phyloP scores from a whole-genome alignment of 2,797 vertebrate genomes.

The Crenuchus spilurus region DNA sequence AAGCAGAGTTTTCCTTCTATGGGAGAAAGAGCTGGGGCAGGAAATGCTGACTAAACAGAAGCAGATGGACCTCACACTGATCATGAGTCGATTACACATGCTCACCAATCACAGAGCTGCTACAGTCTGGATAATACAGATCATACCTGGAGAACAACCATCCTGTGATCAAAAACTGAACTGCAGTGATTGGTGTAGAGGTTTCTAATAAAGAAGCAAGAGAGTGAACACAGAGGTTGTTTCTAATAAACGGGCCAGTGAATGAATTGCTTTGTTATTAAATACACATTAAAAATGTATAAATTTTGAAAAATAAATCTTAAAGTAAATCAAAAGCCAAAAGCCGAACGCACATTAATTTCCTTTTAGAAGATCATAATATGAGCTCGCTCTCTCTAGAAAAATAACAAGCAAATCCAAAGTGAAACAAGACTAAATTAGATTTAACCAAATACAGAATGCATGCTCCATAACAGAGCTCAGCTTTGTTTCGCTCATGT shows the following conservation, averaged over 20 bases:
- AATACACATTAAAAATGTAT: too few species aligned
- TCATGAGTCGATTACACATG: slow-evolving; percentile 42
- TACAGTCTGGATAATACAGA: not conserved
- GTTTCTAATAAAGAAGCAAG: not conserved
- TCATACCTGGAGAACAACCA: not conserved
- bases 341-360: too few species aligned
- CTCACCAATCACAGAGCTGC: not conserved
- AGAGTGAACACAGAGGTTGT: too few species aligned
- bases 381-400: too few species aligned
- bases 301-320: too few species aligned
- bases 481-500: not conserved
- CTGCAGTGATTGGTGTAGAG: not conserved
- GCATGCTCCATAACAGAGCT: not conserved
- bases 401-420: too few species aligned
- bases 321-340: too few species aligned
- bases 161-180: not conserved
- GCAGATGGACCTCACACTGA: slow-evolving; percentile 66
- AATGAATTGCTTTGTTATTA: too few species aligned
- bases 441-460: not conserved
- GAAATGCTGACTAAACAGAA: slow-evolving; percentile 68
- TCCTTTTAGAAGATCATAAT: too few species aligned
- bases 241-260: too few species aligned
- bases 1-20: slow-evolving; percentile 58
- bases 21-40: slow-evolving; percentile 57
- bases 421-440: too few species aligned